Conservation (phyloP, 2,888 invertebrate genomes). For the Mantis religiosa region DNA sequence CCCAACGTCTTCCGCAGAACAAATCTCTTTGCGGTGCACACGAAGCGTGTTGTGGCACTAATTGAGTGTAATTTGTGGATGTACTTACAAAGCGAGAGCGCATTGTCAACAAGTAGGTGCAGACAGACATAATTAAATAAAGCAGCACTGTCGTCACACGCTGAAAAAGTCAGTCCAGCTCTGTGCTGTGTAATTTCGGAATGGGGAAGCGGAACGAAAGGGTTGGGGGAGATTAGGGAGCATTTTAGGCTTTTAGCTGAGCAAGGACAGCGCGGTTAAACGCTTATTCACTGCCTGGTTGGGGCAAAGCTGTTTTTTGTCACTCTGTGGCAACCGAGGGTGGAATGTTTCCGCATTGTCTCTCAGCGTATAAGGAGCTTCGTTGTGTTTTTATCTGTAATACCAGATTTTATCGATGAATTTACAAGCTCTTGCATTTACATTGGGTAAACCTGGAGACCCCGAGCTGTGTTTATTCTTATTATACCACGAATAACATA, state of each 20-base stretch:
- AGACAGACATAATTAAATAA: neutral
- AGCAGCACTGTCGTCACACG: neutral
- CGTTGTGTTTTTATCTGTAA: too few relatives aligned
- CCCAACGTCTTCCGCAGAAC: neutral
- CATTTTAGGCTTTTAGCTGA: neutral
- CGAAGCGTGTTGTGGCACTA: conserved; percentile 1
- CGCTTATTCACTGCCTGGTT: neutral
- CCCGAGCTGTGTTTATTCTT: too few relatives aligned
- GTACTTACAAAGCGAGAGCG: neutral
- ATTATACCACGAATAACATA: too few relatives aligned
- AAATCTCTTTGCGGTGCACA: neutral
- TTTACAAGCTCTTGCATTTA: too few relatives aligned
- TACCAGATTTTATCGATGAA: too few relatives aligned
- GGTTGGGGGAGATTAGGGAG: neutral
- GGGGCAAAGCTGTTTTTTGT: neutral
- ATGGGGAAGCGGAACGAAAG: neutral
- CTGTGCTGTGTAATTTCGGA: neutral
- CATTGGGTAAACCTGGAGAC: too few relatives aligned
- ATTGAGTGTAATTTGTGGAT: conserved; percentile 16
- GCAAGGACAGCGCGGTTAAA: neutral
- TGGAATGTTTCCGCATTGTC: too few relatives aligned
- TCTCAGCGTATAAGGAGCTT: too few relatives aligned
- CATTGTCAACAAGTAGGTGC: conserved; percentile 10
- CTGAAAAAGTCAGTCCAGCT: neutral
- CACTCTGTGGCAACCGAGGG: neutral